phyloP scores from a whole-genome alignment of 2,113 vertebrate genomes.

The Rhegmatorhina hoffmannsi region DNA sequence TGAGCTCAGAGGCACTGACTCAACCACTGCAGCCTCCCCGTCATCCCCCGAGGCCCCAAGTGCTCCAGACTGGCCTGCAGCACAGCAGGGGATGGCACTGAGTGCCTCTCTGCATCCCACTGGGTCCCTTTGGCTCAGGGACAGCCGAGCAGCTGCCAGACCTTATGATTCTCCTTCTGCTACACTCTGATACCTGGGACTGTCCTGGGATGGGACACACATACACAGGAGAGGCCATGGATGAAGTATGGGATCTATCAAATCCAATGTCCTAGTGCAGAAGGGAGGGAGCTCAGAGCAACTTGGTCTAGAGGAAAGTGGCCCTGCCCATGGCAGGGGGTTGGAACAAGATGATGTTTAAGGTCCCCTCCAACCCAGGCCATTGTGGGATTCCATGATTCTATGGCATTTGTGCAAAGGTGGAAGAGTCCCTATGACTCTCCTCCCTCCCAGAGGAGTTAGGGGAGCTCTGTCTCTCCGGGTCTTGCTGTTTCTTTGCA shows the following conservation, averaged over 20 bases:
- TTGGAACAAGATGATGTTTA: background rate
- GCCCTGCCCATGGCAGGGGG: background rate
- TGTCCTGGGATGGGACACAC: background rate
- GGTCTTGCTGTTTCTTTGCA: background rate
- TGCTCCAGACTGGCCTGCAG: background rate
- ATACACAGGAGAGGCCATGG: background rate
- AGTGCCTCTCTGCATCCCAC: background rate
- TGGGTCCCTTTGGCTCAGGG: background rate
- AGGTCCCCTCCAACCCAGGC: background rate
- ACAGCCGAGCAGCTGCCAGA: background rate
- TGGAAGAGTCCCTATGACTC: background rate
- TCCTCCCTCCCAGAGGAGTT: background rate
- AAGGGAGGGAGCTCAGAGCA: background rate
- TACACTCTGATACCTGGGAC: background rate
- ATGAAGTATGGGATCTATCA: background rate
- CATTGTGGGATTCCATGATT: background rate
- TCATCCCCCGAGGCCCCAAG: background rate
- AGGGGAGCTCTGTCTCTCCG: background rate
- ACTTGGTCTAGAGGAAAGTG: background rate
- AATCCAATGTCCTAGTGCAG: background rate
- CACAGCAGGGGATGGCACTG: background rate
- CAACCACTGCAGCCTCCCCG: background rate
- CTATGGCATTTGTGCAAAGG: background rate
- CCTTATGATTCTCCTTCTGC: background rate
- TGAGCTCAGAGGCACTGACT: conserved; percentile 22